phyloP scores from a whole-genome alignment of 2,888 invertebrate species.

The Dione juno region DNA sequence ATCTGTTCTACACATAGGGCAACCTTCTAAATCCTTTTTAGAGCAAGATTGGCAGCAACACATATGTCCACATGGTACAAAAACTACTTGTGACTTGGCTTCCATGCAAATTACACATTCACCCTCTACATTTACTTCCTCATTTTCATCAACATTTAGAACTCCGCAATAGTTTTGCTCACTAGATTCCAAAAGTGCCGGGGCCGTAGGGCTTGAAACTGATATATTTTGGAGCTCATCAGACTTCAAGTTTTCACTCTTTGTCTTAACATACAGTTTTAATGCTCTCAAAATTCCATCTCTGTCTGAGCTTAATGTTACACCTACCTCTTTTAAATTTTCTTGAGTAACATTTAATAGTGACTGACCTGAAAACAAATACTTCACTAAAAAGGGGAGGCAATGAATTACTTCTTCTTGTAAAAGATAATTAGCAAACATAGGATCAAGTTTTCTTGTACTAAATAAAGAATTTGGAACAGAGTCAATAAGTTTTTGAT shows the following conservation, averaged over 20 bases:
- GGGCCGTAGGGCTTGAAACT: conserved; percentile 58
- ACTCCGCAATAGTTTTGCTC: conserved; percentile 66
- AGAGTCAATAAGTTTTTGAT: conserved; percentile 91
- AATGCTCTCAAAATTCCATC: conserved; percentile 85
- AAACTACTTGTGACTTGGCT: conserved; percentile 87
- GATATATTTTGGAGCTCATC: conserved; percentile 48
- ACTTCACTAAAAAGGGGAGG: conserved; percentile 88
- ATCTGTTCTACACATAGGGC: conserved; percentile 90
- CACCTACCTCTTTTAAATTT: conserved; percentile 84
- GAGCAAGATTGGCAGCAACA: conserved; percentile 91
- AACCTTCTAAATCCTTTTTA: conserved; percentile 81
- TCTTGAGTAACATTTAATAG: conserved; percentile 81
- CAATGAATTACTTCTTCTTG: conserved; percentile 90
- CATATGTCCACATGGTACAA: conserved; percentile 94
- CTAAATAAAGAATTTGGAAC: conserved; percentile 87
- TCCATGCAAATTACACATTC: conserved; percentile 95
- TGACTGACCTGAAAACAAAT: conserved; percentile 80
- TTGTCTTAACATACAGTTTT: conserved; percentile 80
- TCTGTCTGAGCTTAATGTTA: conserved; percentile 82
- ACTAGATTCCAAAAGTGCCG: conserved; percentile 49
- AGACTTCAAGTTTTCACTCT: conserved; percentile 55
- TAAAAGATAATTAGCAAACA: conserved; percentile 87
- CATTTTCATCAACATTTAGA: conserved; percentile 59
- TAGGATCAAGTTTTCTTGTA: conserved; percentile 86
- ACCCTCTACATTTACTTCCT: conserved; percentile 65